Percentiles rank a stretch among this genome's conserved stretches.
Conservation (phyloP, 2,888 invertebrate species). For the Ophraella communa region DNA sequence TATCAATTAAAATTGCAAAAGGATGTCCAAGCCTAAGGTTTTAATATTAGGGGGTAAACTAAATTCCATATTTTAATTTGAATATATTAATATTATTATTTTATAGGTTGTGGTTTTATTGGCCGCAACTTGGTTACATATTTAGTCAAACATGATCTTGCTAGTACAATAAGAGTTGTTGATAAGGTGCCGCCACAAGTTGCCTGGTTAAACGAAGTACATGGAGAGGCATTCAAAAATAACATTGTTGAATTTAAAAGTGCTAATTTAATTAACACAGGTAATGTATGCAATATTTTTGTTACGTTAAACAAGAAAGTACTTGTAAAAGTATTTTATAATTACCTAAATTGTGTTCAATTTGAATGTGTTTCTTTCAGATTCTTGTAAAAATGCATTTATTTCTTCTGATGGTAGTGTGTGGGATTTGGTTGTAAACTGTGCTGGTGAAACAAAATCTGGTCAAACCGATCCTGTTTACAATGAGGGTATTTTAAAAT, state of each 20-base stretch:
- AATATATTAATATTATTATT: background rate
- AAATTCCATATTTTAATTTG: conserved; percentile 9
- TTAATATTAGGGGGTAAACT: conserved; percentile 48
- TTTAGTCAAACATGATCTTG: conserved; percentile 78
- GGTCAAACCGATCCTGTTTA: conserved; percentile 91
- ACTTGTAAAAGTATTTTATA: too few relatives aligned
- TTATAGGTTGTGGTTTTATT: conserved; percentile 89
- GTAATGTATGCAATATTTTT: conserved; percentile 61
- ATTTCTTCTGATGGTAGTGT: conserved; percentile 64
- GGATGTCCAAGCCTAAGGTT: conserved; percentile 50
- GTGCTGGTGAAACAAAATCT: conserved; percentile 89
- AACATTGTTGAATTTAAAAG: conserved; percentile 86
- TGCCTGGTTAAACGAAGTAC: conserved; percentile 83
- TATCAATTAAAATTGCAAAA: conserved; percentile 11
- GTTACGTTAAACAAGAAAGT: too few relatives aligned
- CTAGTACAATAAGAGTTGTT: conserved; percentile 77
- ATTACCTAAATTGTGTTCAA: background rate
- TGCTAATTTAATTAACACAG: conserved; percentile 87
- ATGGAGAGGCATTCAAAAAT: conserved; percentile 72
- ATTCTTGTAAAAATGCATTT: conserved; percentile 81
- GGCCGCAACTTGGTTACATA: conserved; percentile 87
- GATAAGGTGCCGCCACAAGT: conserved; percentile 94
- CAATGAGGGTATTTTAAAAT: conserved; percentile 84
- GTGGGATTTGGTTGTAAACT: conserved; percentile 86
- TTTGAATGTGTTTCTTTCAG: conserved; percentile 60